Evolutionary conservation across 2,113 vertebrate genomes (phyloP).

Genomic region (Brachyhypopomus gauderio): DNA sequence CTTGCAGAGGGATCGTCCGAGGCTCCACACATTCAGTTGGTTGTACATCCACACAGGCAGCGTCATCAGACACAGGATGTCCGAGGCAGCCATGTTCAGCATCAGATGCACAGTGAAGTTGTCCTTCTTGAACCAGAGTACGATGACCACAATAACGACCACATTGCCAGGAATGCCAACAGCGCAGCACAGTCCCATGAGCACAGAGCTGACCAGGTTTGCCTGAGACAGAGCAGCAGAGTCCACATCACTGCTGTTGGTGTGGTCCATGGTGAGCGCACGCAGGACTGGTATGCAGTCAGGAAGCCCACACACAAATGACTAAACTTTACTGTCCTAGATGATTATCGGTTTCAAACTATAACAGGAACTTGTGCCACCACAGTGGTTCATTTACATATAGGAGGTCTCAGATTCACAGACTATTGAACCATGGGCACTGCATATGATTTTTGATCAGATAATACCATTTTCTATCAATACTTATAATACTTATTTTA

Average conservation of each 20-base stretch:
- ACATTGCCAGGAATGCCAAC: constrained; percentile 72
- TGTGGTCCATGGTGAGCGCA: background rate
- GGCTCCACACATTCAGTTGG: background rate
- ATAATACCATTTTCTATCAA: too few relatives aligned
- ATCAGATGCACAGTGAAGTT: constrained; percentile 68
- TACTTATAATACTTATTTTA: too few relatives aligned
- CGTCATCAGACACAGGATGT: constrained; percentile 69
- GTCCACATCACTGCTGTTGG: constrained; percentile 3
- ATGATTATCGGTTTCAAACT: background rate
- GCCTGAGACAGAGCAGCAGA: background rate
- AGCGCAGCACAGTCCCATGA: constrained; percentile 55
- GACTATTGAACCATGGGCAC: too few relatives aligned
- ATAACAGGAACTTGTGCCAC: background rate
- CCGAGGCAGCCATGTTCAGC: constrained; percentile 71
- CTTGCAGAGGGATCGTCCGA: constrained; percentile 63
- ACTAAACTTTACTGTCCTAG: constrained; percentile 1
- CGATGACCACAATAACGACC: constrained; percentile 65
- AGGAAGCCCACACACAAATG: constrained; percentile 13
- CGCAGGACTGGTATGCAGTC: background rate
- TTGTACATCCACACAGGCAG: constrained; percentile 73
- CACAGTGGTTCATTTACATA: background rate
- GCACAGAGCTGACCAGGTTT: constrained; percentile 21
- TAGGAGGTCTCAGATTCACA: background rate
- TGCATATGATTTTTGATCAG: too few relatives aligned
- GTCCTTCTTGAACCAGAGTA: constrained; percentile 59